Percentiles rank a stretch among this genome's conserved stretches.
phyloP scores from a whole-genome alignment of 2,113 vertebrate genomes.

The Anthoscopus minutus region DNA sequence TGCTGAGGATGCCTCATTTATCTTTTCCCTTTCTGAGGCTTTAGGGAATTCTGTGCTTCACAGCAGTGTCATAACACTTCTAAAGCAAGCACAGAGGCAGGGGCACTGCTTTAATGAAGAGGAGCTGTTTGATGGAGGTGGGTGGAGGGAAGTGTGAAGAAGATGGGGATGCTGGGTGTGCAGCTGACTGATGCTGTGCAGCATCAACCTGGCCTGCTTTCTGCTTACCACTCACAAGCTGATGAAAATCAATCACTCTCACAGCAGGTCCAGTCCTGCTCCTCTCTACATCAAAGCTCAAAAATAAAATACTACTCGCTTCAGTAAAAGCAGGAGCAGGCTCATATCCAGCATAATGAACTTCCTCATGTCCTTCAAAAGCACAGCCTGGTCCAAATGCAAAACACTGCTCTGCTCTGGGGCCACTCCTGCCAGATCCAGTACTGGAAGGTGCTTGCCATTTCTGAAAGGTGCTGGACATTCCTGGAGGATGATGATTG shows the following conservation, averaged over 20 bases:
- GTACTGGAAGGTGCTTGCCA: neutral
- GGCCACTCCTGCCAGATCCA: neutral
- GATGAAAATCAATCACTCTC: constrained; percentile 43
- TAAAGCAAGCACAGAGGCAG: constrained; percentile 31
- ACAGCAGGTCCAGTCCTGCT: constrained; percentile 33
- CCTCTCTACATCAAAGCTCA: constrained; percentile 27
- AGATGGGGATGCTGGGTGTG: constrained; percentile 15
- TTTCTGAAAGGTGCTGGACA: neutral
- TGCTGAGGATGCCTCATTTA: constrained; percentile 22
- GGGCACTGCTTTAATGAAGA: constrained; percentile 39
- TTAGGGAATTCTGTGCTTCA: constrained; percentile 39
- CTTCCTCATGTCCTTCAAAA: neutral
- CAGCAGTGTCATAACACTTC: constrained; percentile 45
- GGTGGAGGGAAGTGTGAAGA: constrained; percentile 7
- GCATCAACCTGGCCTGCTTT: neutral
- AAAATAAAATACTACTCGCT: constrained; percentile 7
- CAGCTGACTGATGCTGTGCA: neutral
- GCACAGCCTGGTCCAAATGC: neutral
- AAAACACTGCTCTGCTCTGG: neutral
- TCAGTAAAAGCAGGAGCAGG: neutral
- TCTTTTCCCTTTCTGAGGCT: constrained; percentile 7
- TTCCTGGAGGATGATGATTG: neutral
- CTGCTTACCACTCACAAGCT: neutral
- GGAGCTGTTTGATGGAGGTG: constrained; percentile 20
- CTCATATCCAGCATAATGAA: neutral